A percentile compares a stretch with the other conserved stretches of the same genome.
Evolutionary conservation across 64 coral and sea anemone genomes (phyloP).

Genomic region (Pachyseris speciosa): DNA sequence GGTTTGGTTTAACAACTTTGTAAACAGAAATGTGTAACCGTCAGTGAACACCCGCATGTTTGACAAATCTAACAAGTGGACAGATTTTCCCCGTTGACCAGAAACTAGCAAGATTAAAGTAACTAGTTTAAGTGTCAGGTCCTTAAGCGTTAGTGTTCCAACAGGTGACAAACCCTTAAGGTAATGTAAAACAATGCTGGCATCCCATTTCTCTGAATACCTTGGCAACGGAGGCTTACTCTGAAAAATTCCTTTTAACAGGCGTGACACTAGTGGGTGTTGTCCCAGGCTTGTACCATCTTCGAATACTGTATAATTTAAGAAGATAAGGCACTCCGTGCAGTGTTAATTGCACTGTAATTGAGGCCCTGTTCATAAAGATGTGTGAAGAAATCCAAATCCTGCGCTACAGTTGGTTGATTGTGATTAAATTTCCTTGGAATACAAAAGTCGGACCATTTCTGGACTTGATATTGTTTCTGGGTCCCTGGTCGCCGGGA

Average conservation of each 20-base stretch:
- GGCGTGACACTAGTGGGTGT: conserved; percentile 38
- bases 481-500: background rate
- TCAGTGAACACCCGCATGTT: background rate
- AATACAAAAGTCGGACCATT: conserved; percentile 3
- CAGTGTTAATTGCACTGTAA: conserved; percentile 42
- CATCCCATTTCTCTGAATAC: conserved; percentile 56
- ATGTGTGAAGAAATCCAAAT: conserved; percentile 42
- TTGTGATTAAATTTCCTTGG: conserved; percentile 15
- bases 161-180: conserved; percentile 1
- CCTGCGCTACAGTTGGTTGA: conserved; percentile 26
- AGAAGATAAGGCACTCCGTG: conserved; percentile 41
- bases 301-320: background rate
- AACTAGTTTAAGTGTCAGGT: conserved; percentile 48
- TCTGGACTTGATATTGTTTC: background rate
- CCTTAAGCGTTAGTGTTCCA: conserved; percentile 48
- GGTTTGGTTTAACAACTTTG: conserved; percentile 29
- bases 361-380: background rate
- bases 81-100: background rate
- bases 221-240: conserved; percentile 20
- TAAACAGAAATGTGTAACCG: conserved; percentile 18
- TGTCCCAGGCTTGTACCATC: conserved; percentile 44
- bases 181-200: conserved; percentile 17
- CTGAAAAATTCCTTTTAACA: conserved; percentile 49
- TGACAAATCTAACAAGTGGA: conserved; percentile 48
- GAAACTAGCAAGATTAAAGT: conserved; percentile 12